phyloP scores from a whole-genome alignment of 2,797 vertebrate genomes.

The Clarias laeviceps region DNA sequence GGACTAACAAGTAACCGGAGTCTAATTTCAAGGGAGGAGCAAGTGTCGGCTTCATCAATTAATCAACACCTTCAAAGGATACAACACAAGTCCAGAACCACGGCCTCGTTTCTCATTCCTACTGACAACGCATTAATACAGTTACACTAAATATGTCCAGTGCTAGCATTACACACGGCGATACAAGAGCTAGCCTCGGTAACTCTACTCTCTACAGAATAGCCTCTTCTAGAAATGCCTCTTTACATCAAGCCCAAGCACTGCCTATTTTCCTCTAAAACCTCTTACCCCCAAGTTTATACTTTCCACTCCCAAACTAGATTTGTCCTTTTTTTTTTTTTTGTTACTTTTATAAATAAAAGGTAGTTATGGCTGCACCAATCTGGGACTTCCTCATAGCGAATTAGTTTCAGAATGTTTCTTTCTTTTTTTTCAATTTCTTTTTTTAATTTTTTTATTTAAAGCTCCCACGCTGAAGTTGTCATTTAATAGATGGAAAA shows the following conservation, averaged over 20 bases:
- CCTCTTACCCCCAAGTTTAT: not conserved
- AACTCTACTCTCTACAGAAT: not conserved
- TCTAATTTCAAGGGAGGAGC: conserved; percentile 44
- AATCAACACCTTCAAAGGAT: conserved; percentile 38
- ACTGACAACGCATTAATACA: conserved; percentile 5
- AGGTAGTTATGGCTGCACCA: not conserved
- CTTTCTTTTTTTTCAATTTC: not conserved
- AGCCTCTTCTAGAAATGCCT: not conserved
- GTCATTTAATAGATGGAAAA: not conserved
- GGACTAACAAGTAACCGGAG: conserved; percentile 36
- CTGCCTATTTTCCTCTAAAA: not conserved
- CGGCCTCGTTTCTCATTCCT: conserved; percentile 8
- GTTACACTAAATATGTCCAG: conserved; percentile 10
- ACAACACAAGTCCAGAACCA: not conserved
- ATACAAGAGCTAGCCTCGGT: not conserved
- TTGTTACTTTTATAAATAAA: not conserved
- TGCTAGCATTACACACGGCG: not conserved
- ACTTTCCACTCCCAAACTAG: not conserved
- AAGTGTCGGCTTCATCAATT: conserved; percentile 33
- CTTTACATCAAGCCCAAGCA: not conserved
- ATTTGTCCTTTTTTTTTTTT: not conserved
- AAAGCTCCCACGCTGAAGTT: not conserved
- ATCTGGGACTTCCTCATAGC: no score
- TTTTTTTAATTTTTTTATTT: not conserved
- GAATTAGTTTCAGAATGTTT: no score